Evolutionary conservation across 2,113 vertebrate genomes (phyloP), one percentile per base, ranked within the genome.

Genomic region (Strix uralensis): DNA sequence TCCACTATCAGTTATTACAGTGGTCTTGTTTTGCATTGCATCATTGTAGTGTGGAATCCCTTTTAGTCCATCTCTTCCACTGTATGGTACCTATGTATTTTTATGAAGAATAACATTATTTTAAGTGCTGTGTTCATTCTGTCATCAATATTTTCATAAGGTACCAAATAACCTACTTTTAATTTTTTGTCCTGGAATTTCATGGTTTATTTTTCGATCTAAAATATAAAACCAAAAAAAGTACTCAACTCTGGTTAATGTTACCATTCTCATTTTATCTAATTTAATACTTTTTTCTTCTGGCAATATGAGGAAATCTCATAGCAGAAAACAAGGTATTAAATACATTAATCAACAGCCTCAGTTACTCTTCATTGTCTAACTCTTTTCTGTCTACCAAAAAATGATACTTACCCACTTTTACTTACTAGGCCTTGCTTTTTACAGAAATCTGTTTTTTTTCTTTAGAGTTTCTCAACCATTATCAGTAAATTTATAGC

Each of bases 11-110:
- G 10, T 95, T 90, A 67, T 13, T 93, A 19, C 61, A 94, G 51
- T 73, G 51, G 42, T 92, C 52, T 81, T 94, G 80, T 86, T 97
- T 97, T 79, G 18, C 65, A 80, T 80, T 71, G 11, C 71, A 80
- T 72, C 92, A 67, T 82, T 23, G 25, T 40, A 93, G 40, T 81
- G 57, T 44, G 26, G 65, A 92, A 94, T 96, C 52, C 70, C n/a
- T 87, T 96, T 92, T 95, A 92, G 22, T 4, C 13, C 4, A 25
- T 29, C 23, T 79, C 25, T 70, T 88, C 19, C n/a, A 52, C 22
- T 17, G 10, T 32, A 4, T 9, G 1, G 2, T 46, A 34, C 26
- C 8, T 78, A 15, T 6, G 7, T 13, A 38, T 70, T 47, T 79
- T 65, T 42, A 40, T 65, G 36, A 70, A 74, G 59, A 59, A 49